Percentiles rank a stretch among this genome's conserved stretches.
Evolutionary conservation across 2,888 invertebrate genomes (phyloP).

Genomic region (Dicroscelio sp.): DNA sequence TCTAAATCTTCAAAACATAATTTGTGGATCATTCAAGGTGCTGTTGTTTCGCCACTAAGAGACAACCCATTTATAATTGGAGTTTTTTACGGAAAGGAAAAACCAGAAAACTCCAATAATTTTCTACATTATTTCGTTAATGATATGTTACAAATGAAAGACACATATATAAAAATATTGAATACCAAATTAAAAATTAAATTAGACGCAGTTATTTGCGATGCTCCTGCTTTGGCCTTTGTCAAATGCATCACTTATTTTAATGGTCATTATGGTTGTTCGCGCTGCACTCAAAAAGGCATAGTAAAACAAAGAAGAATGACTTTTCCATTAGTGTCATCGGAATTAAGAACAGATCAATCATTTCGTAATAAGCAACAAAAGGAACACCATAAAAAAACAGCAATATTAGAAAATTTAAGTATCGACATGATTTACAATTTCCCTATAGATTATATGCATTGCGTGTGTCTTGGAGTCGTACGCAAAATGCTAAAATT

Average conservation of each 20-base stretch:
- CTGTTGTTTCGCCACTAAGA: neutral
- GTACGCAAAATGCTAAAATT: constrained; percentile 28
- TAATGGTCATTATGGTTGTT: neutral
- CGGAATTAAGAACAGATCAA: neutral
- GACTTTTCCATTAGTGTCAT: neutral
- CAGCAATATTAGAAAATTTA: constrained; percentile 27
- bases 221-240: too few species aligned
- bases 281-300: too few species aligned
- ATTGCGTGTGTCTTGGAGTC: constrained; percentile 42
- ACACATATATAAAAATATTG: neutral
- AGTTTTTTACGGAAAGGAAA: neutral
- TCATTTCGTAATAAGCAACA: constrained; percentile 2
- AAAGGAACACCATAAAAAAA: constrained; percentile 23
- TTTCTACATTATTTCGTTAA: neutral
- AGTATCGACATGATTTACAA: constrained; percentile 48
- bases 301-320: too few species aligned
- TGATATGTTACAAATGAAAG: neutral
- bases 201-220: neutral
- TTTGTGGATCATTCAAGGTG: neutral
- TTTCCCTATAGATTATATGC: constrained; percentile 48
- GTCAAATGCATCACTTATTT: constrained; percentile 17
- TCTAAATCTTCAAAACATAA: neutral
- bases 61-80: neutral
- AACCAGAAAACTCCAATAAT: neutral
- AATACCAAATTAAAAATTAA: neutral